Conservation (phyloP, 2,888 invertebrate species). For the Agrilus cyanescens region DNA sequence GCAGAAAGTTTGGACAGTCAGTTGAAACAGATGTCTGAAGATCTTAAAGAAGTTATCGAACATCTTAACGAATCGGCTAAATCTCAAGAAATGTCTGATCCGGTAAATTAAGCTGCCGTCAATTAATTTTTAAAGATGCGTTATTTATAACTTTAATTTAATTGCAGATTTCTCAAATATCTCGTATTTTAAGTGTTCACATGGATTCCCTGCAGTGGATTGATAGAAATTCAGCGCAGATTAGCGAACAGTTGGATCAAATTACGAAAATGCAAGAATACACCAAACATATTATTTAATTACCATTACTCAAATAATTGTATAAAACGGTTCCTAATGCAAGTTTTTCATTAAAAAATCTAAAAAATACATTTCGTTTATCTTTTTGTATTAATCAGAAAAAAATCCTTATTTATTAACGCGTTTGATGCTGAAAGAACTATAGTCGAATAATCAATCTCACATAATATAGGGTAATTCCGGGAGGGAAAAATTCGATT, state of each 20-base stretch:
- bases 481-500: no score
- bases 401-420: no score
- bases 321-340: no score
- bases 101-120: conserved; percentile 44
- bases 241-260: conserved; percentile 70
- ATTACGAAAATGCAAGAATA: conserved; percentile 65
- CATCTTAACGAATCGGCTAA: conserved; percentile 83
- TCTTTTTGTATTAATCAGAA: no score
- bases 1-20: conserved; percentile 88
- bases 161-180: conserved; percentile 76
- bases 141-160: conserved; percentile 11
- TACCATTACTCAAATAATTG: no score
- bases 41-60: conserved; percentile 89
- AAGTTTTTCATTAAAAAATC: no score
- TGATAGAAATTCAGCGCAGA: conserved; percentile 68
- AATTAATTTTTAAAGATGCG: not conserved
- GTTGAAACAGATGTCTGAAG: conserved; percentile 87
- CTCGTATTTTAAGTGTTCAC: conserved; percentile 88
- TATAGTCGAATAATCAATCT: no score
- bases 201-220: conserved; percentile 95
- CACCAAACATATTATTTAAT: no score
- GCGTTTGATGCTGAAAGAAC: no score
- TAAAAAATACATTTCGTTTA: no score
- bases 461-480: no score
- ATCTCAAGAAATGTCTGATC: conserved; percentile 72